These are phyloP conservation scores for Petromus typicus DNA, from an alignment of 2,113 vertebrate species.

Conservation along the genomic window DNA sequence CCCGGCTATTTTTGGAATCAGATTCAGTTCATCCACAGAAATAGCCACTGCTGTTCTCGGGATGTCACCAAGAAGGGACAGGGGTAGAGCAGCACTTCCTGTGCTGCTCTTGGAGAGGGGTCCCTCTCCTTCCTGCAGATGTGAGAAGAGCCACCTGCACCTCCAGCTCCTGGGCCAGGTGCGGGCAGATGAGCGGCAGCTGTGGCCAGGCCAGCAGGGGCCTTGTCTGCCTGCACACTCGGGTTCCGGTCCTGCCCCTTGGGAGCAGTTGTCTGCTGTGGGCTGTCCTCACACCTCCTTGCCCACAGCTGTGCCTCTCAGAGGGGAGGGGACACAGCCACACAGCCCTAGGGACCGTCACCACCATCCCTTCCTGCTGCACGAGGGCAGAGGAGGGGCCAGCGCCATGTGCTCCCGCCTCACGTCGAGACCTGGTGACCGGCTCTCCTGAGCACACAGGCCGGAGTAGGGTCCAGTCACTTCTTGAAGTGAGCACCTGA, in stretches of 20 bases:
- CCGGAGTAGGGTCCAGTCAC: accelerated
- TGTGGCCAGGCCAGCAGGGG: not conserved
- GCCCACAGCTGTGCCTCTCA: not conserved
- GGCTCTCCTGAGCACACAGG: not conserved
- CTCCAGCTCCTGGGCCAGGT: not conserved
- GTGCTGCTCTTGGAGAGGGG: not conserved
- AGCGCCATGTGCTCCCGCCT: not conserved
- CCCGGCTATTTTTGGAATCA: not conserved
- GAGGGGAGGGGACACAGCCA: not conserved
- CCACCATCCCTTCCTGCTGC: not conserved
- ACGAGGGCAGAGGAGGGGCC: not conserved
- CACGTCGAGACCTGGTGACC: not conserved
- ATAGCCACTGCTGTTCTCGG: not conserved
- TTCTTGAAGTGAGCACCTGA: accelerated
- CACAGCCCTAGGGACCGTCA: not conserved
- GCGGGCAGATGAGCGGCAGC: too few relatives aligned
- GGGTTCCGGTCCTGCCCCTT: not conserved
- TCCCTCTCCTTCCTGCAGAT: too few relatives aligned
- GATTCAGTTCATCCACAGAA: not conserved
- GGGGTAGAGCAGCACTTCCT: not conserved
- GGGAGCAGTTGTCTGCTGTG: not conserved
- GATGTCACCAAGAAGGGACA: not conserved
- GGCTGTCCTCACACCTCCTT: accelerated
- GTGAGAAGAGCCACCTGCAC: not conserved
- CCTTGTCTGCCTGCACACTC: accelerated